Percentiles rank a stretch among this genome's conserved stretches.
phyloP scores from a whole-genome alignment of 2,888 invertebrate genomes.

The Drosophila robusta region DNA sequence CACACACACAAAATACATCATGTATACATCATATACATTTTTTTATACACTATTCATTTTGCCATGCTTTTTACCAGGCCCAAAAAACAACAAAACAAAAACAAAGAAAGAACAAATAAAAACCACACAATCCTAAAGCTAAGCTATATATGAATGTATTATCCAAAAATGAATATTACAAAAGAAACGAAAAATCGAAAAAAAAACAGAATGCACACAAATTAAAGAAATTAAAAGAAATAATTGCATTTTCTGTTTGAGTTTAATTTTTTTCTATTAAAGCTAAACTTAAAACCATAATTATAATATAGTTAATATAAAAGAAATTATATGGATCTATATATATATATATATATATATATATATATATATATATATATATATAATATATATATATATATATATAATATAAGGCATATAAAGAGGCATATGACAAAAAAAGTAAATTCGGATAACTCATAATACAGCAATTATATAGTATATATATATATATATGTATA shows the following conservation, averaged over 20 bases:
- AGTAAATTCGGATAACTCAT: constrained; percentile 28
- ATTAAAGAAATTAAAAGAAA: constrained; percentile 17
- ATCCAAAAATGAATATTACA: constrained; percentile 36
- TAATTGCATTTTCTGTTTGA: constrained; percentile 37
- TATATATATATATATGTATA: constrained; percentile 22
- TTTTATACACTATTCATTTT: constrained; percentile 43
- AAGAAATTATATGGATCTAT: constrained; percentile 23
- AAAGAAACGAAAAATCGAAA: constrained; percentile 3
- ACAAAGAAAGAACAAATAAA: constrained; percentile 42
- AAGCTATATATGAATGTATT: constrained; percentile 61
- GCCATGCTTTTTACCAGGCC: constrained; percentile 63
- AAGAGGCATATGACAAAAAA: constrained; percentile 27
- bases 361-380: constrained; percentile 16
- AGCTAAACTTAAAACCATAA: constrained; percentile 33
- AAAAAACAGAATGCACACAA: constrained; percentile 33
- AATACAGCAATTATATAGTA: constrained; percentile 35
- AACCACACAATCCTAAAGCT: constrained; percentile 60
- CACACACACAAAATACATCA: constrained; percentile 15
- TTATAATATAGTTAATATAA: constrained; percentile 44
- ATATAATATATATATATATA: constrained; percentile 36
- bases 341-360: constrained; percentile 7
- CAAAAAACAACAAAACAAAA: constrained; percentile 29
- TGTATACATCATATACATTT: constrained; percentile 13
- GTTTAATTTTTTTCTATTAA: constrained; percentile 24
- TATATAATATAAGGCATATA: no score